Conservation (phyloP, 2,797 vertebrate genomes). For the Arctocebus calabarensis region DNA sequence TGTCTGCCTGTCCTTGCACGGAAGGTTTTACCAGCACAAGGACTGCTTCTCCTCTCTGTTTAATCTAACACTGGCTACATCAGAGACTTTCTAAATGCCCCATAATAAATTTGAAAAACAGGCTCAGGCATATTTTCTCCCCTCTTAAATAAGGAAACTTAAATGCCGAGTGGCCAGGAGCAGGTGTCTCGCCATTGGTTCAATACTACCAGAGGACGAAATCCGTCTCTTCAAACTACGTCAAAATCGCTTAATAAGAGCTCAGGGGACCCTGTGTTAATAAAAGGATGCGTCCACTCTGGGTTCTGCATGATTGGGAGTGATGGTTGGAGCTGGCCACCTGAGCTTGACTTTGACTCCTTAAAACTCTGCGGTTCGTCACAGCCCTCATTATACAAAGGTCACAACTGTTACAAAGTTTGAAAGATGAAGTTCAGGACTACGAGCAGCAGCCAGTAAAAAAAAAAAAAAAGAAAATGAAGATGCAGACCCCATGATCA, state of each 20-base stretch:
- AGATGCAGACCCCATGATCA: conserved; percentile 29
- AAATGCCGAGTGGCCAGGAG: conserved; percentile 61
- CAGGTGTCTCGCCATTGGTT: conserved; percentile 50
- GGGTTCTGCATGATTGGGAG: conserved; percentile 54
- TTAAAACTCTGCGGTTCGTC: conserved; percentile 61
- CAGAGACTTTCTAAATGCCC: conserved; percentile 10
- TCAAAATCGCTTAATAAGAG: conserved; percentile 78
- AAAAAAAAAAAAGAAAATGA: neutral
- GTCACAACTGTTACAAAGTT: conserved; percentile 60
- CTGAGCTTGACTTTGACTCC: conserved; percentile 37
- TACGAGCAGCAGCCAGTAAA: neutral
- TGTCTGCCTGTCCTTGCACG: neutral
- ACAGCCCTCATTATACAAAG: conserved; percentile 61
- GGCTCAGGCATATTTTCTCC: conserved; percentile 26
- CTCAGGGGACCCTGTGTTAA: conserved; percentile 54
- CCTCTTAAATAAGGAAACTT: conserved; percentile 58
- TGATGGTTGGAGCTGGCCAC: conserved; percentile 46
- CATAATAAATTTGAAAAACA: conserved; percentile 68
- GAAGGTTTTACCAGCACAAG: neutral
- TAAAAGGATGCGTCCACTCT: conserved; percentile 58
- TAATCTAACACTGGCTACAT: neutral
- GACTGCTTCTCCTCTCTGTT: conserved; percentile 15
- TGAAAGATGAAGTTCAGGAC: conserved; percentile 52
- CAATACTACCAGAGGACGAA: conserved; percentile 64
- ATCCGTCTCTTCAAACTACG: conserved; percentile 68